phyloP scores from a whole-genome alignment of 2,113 vertebrate genomes.

The Prunella himalayana region DNA sequence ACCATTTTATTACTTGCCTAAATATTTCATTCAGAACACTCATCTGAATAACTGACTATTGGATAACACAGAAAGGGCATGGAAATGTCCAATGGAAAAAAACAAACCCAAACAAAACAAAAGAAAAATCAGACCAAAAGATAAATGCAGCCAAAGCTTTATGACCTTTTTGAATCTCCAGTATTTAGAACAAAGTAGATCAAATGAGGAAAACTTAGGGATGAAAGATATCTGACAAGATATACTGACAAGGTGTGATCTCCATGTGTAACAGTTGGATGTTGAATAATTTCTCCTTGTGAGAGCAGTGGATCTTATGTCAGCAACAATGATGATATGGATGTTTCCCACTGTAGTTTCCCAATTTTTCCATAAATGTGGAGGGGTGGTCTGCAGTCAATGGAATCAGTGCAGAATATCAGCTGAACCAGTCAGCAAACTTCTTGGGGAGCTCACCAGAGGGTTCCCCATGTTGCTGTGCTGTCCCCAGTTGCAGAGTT shows the following conservation, averaged over 20 bases:
- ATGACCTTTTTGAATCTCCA: not conserved
- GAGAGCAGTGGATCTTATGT: not conserved
- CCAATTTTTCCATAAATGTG: not conserved
- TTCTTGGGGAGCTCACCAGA: not conserved
- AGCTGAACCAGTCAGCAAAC: not conserved
- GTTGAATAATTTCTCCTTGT: not conserved
- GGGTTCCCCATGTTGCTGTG: fast-evolving
- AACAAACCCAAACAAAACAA: fast-evolving
- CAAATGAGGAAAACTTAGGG: not conserved
- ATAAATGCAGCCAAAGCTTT: not conserved
- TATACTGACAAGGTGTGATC: not conserved
- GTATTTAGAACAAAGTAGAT: not conserved
- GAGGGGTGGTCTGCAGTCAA: not conserved
- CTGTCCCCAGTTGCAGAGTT: not conserved
- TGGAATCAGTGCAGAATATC: not conserved
- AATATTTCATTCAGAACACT: slow-evolving; percentile 22
- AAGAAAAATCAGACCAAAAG: not conserved
- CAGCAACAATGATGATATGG: not conserved
- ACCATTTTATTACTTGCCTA: not conserved
- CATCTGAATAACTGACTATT: not conserved
- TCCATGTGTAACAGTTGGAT: fast-evolving
- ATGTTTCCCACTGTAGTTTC: not conserved
- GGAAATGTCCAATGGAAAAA: not conserved
- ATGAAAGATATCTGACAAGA: not conserved
- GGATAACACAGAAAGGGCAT: not conserved